Evolutionary conservation across 2,113 vertebrate species (phyloP).

Genomic region (Hypocryptadius cinnamomeus): DNA sequence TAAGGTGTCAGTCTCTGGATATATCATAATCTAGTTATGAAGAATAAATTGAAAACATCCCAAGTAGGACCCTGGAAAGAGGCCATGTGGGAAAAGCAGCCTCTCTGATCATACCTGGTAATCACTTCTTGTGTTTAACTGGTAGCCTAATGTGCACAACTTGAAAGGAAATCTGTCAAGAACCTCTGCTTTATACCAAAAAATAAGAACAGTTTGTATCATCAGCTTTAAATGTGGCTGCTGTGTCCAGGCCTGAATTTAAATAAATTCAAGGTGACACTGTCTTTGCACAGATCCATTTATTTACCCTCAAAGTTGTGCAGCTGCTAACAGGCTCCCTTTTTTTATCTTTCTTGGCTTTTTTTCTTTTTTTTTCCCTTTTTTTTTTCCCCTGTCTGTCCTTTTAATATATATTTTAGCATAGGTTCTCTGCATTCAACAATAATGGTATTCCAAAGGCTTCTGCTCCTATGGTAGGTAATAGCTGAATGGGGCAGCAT

Average conservation of each 20-base stretch:
- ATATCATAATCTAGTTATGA: neutral
- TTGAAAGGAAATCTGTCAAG: neutral
- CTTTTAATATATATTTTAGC: neutral
- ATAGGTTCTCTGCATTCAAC: neutral
- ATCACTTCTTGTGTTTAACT: neutral
- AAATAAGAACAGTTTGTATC: neutral
- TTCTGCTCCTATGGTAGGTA: neutral
- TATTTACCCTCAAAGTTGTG: neutral
- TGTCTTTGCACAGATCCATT: neutral
- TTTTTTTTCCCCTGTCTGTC: neutral
- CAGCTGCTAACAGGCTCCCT: neutral
- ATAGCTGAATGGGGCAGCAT: neutral
- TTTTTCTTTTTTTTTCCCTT: rapidly evolving
- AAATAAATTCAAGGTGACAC: neutral
- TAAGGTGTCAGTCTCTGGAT: neutral
- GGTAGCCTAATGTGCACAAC: neutral
- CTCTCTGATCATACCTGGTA: neutral
- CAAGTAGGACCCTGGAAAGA: neutral
- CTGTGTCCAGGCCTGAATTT: neutral
- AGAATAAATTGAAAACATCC: neutral
- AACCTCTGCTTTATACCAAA: neutral
- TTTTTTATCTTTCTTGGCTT: neutral
- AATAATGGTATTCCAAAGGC: neutral
- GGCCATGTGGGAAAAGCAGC: neutral
- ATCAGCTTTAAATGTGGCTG: neutral